Evolutionary conservation across 2,113 vertebrate genomes (phyloP).

Genomic region (Tenrec ecaudatus): DNA sequence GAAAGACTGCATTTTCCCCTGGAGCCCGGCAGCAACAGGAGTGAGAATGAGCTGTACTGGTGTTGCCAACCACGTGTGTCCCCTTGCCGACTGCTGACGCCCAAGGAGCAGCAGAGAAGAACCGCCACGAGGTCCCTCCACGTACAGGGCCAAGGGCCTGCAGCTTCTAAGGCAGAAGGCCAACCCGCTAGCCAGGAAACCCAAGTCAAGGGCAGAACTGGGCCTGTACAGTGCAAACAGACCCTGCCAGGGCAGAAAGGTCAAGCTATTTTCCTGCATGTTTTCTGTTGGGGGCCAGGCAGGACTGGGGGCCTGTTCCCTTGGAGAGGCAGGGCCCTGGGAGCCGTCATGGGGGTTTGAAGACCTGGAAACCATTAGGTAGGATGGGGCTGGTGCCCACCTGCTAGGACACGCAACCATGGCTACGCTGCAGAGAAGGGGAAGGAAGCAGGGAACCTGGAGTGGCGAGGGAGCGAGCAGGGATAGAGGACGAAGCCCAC

Average conservation of each 20-base stretch:
- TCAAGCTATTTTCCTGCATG: background rate
- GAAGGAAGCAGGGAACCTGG: background rate
- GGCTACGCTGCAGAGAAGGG: too few species aligned
- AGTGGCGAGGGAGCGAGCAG: background rate
- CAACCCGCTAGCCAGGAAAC: background rate
- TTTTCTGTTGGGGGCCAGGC: background rate
- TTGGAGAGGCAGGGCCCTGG: rapidly evolving
- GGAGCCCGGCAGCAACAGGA: too few species aligned
- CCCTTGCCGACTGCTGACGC: background rate
- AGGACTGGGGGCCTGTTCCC: background rate
- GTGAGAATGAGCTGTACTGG: background rate
- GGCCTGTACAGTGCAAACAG: background rate
- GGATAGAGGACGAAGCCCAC: background rate
- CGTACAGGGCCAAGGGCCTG: background rate
- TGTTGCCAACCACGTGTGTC: background rate
- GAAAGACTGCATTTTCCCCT: background rate
- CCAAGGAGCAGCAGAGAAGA: background rate
- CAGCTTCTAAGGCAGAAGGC: background rate
- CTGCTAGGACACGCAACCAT: too few species aligned
- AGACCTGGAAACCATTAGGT: background rate
- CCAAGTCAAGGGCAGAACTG: too few species aligned
- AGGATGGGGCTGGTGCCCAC: too few species aligned
- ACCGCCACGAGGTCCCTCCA: background rate
- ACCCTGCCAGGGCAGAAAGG: background rate
- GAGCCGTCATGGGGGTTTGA: background rate